Base-by-base conservation (phyloP, 1,140 invertebrate species). In the Tetragnatha versicolor region DNA sequence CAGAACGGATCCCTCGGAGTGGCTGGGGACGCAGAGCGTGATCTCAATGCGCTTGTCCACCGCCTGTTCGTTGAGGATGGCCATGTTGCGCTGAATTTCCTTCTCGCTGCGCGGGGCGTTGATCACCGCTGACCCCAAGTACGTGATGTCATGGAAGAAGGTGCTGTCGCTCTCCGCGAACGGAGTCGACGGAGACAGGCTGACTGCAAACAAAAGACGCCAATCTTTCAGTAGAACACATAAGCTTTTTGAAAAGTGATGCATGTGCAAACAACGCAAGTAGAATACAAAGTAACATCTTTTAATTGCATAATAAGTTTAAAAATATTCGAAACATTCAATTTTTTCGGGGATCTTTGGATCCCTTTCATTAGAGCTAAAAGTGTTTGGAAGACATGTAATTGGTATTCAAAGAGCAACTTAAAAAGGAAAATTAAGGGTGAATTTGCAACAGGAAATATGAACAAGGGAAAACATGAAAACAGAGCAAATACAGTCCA, bases 81-180 rank as follows among this genome's bases (percentile, higher is more conserved):
- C 91, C 92, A 99, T 98, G 84, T 97, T 97, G 47, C 92, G 89
- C 85, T 96, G 94, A 81, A 99, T 97, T 89, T 99, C 97, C n/a
- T 88, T 88, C 87, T 98, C 95, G 61, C 93, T 96, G 85, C 96
- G 92, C 4, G 97, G 95, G 3, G 95, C 93, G 86, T 95, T 94
- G 78, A 99, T 96, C 75, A 91, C 91, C 53, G 96, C 93, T 12
- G 94, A 93, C 37, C 97, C 97, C 75, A 99, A 88, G 87, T 98
- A 99, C 3, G 93, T 94, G 31, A 99, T 93, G 20, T 95, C 93
- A 85, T 94, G 92, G 86, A 98, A 98, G 82, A 96, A 91, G 68
- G 93, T 94, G 83, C 93, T 94, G 79, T 95, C 93, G 86, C 94
- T 93, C 84, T 93, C 83, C 22, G 65, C 60, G 69, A 80, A 80